Evolutionary conservation across 2,113 vertebrate species (phyloP).

Genomic region (Cololabis saira): DNA sequence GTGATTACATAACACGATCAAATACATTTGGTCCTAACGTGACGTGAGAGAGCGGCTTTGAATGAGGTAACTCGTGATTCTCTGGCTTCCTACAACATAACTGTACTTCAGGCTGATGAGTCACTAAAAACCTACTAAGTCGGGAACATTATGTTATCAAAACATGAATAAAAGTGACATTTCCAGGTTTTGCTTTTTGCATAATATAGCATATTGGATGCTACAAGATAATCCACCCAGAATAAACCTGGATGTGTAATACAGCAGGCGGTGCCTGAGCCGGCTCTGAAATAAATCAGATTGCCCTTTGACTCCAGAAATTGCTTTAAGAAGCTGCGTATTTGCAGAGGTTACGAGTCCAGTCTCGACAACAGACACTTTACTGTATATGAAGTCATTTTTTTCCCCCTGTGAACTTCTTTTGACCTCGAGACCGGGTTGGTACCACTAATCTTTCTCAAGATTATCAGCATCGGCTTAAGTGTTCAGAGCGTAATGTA

Average conservation of each 20-base stretch:
- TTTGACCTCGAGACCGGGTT: constrained; percentile 9
- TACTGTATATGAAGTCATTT: constrained; percentile 2
- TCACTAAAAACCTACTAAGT: too few relatives aligned
- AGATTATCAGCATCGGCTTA: not conserved
- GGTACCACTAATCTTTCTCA: not conserved
- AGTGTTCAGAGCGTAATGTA: not conserved
- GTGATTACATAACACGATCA: too few relatives aligned
- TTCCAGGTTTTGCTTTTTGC: not conserved
- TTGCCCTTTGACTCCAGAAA: not conserved
- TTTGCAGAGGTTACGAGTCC: not conserved
- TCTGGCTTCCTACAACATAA: too few relatives aligned
- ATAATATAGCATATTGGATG: too few relatives aligned
- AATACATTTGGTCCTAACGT: too few relatives aligned
- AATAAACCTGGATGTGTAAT: rapidly evolving
- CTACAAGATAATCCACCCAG: not conserved
- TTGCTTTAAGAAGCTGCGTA: constrained; percentile 9
- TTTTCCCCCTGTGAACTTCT: constrained; percentile 17
- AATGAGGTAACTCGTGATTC: too few relatives aligned
- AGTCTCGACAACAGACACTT: not conserved
- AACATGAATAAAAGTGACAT: not conserved
- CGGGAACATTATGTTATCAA: too few relatives aligned
- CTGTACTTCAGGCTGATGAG: too few relatives aligned
- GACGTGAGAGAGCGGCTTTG: too few relatives aligned
- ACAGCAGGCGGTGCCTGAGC: not conserved
- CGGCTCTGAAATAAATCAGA: constrained; percentile 1